These are phyloP conservation scores for Brachymystax lenok DNA, from an alignment of 2,797 vertebrate species.

Conservation along the genomic window DNA sequence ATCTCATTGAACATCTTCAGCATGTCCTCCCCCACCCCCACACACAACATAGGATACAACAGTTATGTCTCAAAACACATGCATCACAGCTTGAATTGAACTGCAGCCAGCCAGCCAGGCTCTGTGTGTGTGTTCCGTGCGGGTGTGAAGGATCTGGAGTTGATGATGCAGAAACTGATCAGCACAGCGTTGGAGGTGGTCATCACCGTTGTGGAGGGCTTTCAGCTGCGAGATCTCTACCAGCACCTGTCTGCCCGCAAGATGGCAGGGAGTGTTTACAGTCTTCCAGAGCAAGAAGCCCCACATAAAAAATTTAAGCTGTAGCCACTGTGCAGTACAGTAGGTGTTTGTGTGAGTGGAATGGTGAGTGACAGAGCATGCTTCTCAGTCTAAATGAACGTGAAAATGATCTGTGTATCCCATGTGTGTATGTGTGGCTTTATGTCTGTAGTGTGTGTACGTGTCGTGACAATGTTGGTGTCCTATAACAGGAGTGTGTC, in stretches of 20 bases:
- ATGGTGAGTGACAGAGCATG: too few relatives aligned
- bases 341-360: too few relatives aligned
- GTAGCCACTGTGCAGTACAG: too few relatives aligned
- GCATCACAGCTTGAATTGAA: conserved; percentile 37
- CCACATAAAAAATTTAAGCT: too few relatives aligned
- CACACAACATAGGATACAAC: conserved; percentile 27
- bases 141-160: conserved; percentile 73
- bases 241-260: conserved; percentile 77
- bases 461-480: too few relatives aligned
- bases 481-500: too few relatives aligned
- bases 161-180: conserved; percentile 83
- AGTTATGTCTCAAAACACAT: conserved; percentile 50
- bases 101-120: background rate
- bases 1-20: conserved; percentile 82
- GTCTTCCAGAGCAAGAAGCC: too few relatives aligned
- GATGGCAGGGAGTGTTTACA: conserved; percentile 58
- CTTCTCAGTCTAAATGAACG: too few relatives aligned
- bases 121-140: conserved; percentile 62
- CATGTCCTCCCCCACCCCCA: conserved; percentile 64
- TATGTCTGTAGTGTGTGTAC: too few relatives aligned
- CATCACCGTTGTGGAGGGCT: conserved; percentile 76
- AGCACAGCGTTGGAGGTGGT: conserved; percentile 76
- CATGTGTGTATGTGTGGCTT: too few relatives aligned
- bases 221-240: conserved; percentile 81
- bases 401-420: too few relatives aligned